phyloP scores from a whole-genome alignment of 2,888 invertebrate species.

The Epistrophe eligans region DNA sequence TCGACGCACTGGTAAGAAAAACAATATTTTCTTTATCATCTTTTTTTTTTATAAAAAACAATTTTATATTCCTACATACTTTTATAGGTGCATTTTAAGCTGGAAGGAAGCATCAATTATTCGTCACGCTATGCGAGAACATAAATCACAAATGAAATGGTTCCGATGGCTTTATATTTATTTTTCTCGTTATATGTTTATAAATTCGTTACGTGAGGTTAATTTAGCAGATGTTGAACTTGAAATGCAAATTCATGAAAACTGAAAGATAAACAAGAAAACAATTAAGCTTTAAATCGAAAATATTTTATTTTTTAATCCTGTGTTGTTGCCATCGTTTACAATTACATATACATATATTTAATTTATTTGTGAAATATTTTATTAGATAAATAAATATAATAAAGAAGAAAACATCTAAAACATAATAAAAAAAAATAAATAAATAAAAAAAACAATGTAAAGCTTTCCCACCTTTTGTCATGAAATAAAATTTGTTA shows the following conservation, averaged over 20 bases:
- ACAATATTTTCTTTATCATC: not conserved
- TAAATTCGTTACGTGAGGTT: constrained; percentile 93
- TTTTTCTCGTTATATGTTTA: constrained; percentile 95
- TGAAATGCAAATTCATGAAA: constrained; percentile 88
- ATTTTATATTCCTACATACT: constrained; percentile 73
- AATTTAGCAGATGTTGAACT: constrained; percentile 90
- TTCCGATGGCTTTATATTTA: constrained; percentile 94
- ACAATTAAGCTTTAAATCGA: constrained; percentile 51
- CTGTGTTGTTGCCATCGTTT: constrained; percentile 65
- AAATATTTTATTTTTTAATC: constrained; percentile 49
- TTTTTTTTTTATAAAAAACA: not conserved
- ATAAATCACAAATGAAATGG: constrained; percentile 97
- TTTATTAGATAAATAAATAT: constrained; percentile 50
- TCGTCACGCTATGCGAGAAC: constrained; percentile 92
- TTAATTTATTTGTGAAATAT: constrained; percentile 39
- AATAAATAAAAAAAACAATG: constrained; percentile 52
- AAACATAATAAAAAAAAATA: constrained; percentile 12
- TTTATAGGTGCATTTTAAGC: constrained; percentile 87
- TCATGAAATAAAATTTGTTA: constrained; percentile 73
- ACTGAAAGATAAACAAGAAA: constrained; percentile 72
- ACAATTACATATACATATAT: too few species aligned
- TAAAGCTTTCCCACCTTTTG: constrained; percentile 74
- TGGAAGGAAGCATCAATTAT: constrained; percentile 86
- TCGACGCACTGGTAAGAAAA: constrained; percentile 89
- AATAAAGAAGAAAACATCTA: constrained; percentile 2